These are phyloP conservation scores for Aphidius gifuensis DNA, from an alignment of 1,140 invertebrate species.

Conservation along the genomic window DNA sequence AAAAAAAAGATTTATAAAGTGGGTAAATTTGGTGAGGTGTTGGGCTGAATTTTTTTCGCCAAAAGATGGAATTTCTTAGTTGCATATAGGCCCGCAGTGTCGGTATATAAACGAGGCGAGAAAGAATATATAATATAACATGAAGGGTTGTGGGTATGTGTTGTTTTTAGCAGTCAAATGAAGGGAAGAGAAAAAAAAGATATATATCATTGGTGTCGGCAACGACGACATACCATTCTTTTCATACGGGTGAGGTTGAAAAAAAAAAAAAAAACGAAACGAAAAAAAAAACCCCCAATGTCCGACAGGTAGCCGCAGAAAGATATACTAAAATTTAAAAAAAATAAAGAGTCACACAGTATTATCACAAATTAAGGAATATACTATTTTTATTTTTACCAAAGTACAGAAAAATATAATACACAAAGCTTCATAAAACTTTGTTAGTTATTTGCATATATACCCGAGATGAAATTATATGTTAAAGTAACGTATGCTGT, in stretches of 20 bases:
- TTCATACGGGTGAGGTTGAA: constrained; percentile 7
- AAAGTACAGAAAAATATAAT: constrained; percentile 47
- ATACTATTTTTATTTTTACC: constrained; percentile 28
- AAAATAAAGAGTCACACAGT: constrained; percentile 17
- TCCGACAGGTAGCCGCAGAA: constrained; percentile 11
- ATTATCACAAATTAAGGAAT: constrained; percentile 52
- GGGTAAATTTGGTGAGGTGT: too few species aligned
- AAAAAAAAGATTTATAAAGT: too few species aligned
- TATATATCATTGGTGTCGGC: constrained; percentile 52
- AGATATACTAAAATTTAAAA: too few species aligned
- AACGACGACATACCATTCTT: constrained; percentile 48
- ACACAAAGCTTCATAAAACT: constrained; percentile 54
- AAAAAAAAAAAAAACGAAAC: too few species aligned
- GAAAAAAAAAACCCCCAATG: not conserved
- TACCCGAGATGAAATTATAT: not conserved
- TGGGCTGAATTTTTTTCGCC: too few species aligned
- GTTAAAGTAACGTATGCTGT: too few species aligned
- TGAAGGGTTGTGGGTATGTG: too few species aligned
- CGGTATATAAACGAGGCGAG: too few species aligned
- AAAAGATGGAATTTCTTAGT: too few species aligned
- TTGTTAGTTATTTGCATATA: constrained; percentile 40
- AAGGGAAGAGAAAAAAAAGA: constrained; percentile 30
- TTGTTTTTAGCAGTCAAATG: not conserved
- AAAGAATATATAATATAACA: too few species aligned
- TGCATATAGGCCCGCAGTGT: too few species aligned